Base-by-base conservation (phyloP, 1,140 invertebrate species). In the Hyles vespertilio region DNA sequence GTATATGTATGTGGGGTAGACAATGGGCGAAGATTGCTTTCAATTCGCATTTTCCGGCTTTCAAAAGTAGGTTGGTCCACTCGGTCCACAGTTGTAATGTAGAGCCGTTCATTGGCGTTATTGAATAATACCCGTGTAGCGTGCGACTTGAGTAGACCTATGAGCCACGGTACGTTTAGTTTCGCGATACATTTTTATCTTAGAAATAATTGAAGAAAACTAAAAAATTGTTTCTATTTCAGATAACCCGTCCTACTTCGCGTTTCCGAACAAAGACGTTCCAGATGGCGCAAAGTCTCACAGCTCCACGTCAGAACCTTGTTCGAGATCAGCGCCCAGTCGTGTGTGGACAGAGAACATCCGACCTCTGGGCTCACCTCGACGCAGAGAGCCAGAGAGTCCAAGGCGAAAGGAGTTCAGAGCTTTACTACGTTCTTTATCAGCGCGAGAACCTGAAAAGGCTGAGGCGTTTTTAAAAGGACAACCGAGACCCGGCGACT, bases 181-280 rank as follows among this genome's bases (percentile, higher is more conserved):
- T 51, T 8, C 12, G 7, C 8, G 8, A 52, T 9, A 53, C 10
- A 44, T 34, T 51, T 33, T 3, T 32, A 6, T 9, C n/a, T 10
- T 34, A 51, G 2, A 32, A 51, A 4, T 9, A 51, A 51, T 2
- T 22, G 22, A 22, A 22, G 1, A 51, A 32, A 22, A 4, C 3
- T 32, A 8, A 5, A 40, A 12, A 43, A 43, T 43, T 5, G n/a
- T 43, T 12, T 40, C 32, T 48, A 56, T 90, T 87, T 11, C 83
- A 91, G 90, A 91, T 76, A 91, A 91, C 69, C 90, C 90, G 47
- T 91, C 90, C n/a, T 91, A 91, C 72, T 91, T 91, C 63, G 84
- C 90, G 54, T 79, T 91, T 61, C 80, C 90, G 50, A 85, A 88
- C 51, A 87, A 83, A 68, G 78, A 87, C 77, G 77, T 84, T 48